Percentiles rank a stretch among this genome's conserved stretches.
Conservation (phyloP, 2,888 invertebrate genomes). For the Blastobasis adustella region DNA sequence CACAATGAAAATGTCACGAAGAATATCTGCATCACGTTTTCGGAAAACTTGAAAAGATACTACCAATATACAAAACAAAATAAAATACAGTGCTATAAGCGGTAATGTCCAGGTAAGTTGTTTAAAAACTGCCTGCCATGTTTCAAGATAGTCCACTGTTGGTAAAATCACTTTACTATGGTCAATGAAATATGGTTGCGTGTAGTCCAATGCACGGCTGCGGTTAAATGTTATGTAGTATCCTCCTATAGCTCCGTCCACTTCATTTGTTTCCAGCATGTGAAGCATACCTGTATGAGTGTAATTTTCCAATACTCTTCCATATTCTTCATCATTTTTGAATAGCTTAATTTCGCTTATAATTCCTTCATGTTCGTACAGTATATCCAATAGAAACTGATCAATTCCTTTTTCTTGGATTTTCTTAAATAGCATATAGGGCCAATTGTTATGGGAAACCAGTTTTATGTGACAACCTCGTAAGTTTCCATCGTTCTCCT, state of each 20-base stretch:
- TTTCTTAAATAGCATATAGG: constrained; percentile 21
- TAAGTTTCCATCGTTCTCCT: not conserved
- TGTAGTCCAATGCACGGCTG: constrained; percentile 8
- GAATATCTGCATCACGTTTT: constrained; percentile 11
- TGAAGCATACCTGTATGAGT: constrained; percentile 17
- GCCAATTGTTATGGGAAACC: constrained; percentile 22
- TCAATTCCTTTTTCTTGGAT: constrained; percentile 17
- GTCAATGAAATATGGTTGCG: constrained; percentile 13
- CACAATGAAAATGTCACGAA: constrained; percentile 14
- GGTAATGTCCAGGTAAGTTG: constrained; percentile 2
- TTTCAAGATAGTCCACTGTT: constrained; percentile 5
- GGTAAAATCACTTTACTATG: constrained; percentile 10
- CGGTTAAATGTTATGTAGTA: constrained; percentile 12
- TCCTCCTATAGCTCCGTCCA: constrained; percentile 28
- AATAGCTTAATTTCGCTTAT: constrained; percentile 19
- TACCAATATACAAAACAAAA: constrained; percentile 3
- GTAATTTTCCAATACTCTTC: constrained; percentile 18
- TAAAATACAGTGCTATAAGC: constrained; percentile 7
- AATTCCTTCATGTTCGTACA: constrained; percentile 18
- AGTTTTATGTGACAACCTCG: constrained; percentile 20
- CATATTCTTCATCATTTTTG: constrained; percentile 21
- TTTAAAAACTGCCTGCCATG: constrained; percentile 11
- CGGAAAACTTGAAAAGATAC: constrained; percentile 21
- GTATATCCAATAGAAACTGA: constrained; percentile 19
- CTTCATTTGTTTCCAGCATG: constrained; percentile 18